phyloP scores from a whole-genome alignment of 35 echinoderm and acorn worm genomes.

The Ophioderma brevispina region DNA sequence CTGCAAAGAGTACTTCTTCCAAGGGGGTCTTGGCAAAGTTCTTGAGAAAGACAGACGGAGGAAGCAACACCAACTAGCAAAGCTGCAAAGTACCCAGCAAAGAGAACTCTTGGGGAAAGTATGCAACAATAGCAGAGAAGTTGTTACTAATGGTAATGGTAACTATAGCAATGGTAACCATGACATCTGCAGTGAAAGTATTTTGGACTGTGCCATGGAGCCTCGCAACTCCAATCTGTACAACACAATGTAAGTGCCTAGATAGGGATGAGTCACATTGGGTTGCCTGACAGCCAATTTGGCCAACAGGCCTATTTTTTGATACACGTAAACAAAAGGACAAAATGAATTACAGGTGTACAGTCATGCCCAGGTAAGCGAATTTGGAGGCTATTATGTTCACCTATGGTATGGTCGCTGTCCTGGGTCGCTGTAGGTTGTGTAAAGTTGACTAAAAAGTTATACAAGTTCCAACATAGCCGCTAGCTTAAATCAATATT shows the following conservation, averaged over 20 bases:
- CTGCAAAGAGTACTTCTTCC: conserved; percentile 94
- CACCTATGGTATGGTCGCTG: neutral
- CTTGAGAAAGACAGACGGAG: conserved; percentile 82
- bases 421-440: neutral
- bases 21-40: conserved; percentile 70
- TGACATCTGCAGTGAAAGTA: neutral
- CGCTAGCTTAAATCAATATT: neutral
- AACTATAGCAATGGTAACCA: conserved; percentile 39
- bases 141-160: conserved; percentile 14
- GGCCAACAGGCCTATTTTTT: neutral
- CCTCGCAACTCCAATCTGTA: conserved; percentile 63
- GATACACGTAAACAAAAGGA: neutral
- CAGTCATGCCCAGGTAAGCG: neutral
- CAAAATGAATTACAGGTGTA: neutral
- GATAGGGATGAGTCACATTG: neutral
- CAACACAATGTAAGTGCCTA: conserved; percentile 89
- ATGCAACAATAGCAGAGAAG: conserved; percentile 15
- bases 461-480: neutral
- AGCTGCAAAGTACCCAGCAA: conserved; percentile 12
- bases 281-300: neutral
- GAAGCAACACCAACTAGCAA: conserved; percentile 41
- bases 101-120: conserved; percentile 12
- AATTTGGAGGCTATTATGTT: neutral
- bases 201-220: neutral
- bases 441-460: neutral